Conservation (phyloP, 2,888 invertebrate genomes). For the Penaeus monodon region DNA sequence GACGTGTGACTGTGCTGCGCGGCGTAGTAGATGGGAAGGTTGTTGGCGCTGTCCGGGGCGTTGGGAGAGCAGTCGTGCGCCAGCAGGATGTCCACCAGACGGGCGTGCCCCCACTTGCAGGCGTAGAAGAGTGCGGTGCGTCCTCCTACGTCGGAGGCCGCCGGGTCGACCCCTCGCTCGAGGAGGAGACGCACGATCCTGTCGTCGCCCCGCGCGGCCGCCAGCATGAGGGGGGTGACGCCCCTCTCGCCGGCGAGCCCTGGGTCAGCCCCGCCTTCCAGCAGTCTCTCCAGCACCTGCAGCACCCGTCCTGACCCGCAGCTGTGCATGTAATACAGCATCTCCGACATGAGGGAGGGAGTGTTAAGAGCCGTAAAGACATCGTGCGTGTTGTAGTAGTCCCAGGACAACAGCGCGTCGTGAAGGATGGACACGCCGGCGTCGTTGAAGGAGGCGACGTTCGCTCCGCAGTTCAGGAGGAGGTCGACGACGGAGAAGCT, state of each 20-base stretch:
- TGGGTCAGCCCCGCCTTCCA: slow-evolving; percentile 33
- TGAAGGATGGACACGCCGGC: slow-evolving; percentile 45
- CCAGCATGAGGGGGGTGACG: slow-evolving; percentile 62
- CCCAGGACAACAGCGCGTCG: slow-evolving; percentile 59
- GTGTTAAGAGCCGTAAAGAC: slow-evolving; percentile 61
- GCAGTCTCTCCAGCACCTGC: slow-evolving; percentile 32
- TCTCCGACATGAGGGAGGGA: slow-evolving; percentile 43
- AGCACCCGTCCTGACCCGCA: not conserved
- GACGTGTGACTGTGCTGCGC: slow-evolving; percentile 41
- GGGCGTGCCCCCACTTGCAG: slow-evolving; percentile 53
- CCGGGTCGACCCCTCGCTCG: slow-evolving; percentile 40
- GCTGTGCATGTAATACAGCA: slow-evolving; percentile 46
- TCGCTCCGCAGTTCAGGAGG: slow-evolving; percentile 48
- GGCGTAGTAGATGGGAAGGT: slow-evolving; percentile 62
- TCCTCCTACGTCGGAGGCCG: slow-evolving; percentile 33
- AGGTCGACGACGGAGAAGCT: slow-evolving; percentile 32
- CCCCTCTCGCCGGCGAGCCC: slow-evolving; percentile 28
- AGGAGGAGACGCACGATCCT: slow-evolving; percentile 41
- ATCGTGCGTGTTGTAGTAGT: slow-evolving; percentile 59
- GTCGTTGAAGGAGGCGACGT: slow-evolving; percentile 17
- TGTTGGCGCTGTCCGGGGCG: slow-evolving; percentile 38
- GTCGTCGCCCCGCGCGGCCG: slow-evolving; percentile 51
- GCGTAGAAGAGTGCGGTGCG: slow-evolving; percentile 59
- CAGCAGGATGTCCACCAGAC: slow-evolving; percentile 33
- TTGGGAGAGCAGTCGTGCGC: slow-evolving; percentile 25